Evolutionary conservation across 2,113 vertebrate species (phyloP), one percentile per base, ranked within the genome.

Genomic region (Bubo scandiacus): DNA sequence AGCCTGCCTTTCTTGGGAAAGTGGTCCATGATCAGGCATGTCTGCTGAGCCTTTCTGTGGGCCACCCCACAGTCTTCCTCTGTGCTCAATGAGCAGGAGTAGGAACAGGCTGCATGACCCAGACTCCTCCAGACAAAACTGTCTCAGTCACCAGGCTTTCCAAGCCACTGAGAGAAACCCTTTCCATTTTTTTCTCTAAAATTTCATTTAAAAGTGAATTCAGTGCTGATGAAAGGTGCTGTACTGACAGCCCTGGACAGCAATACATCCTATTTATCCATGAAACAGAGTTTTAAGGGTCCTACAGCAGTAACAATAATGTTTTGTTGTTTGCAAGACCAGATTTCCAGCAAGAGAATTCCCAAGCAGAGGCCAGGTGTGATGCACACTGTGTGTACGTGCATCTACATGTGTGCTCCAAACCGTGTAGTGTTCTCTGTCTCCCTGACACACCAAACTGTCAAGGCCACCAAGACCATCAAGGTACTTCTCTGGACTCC

Each of bases 301-400:
- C 49, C 38, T 68, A 38, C 47, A 73, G 21, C 30, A 65, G 20
- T 52, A 63, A 54, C 23, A 51, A 27, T 55, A 47, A 58, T 22
- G 40, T 38, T 45, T 38, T 83, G 25, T 9, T 75, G 9, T 92
- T 86, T 90, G 25, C 40, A 86, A 80, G 49, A 40, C 10, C 10
- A 40, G 32, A 15, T 43, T 74, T 74, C 61, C 71, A 79, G 42
- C 40, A 68, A 57, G 19, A 51, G 15, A 71, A 57, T 86, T 74
- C 45, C 52, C 55, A 55, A 67, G 52, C 55, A 74, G 40, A 66
- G 30, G n/a, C 55, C 65, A 70, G 17, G 5, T 74, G 32, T 1
- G 2, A 43, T 22, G 22, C 29, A 58, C 20, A 5, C 15, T 4
- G 1, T 17, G 43, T 0, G 0, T 25, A 25, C 1, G 0, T 59